Evolutionary conservation across 2,888 invertebrate species (phyloP).

Genomic region (Spatulosminthurus flaviceps): DNA sequence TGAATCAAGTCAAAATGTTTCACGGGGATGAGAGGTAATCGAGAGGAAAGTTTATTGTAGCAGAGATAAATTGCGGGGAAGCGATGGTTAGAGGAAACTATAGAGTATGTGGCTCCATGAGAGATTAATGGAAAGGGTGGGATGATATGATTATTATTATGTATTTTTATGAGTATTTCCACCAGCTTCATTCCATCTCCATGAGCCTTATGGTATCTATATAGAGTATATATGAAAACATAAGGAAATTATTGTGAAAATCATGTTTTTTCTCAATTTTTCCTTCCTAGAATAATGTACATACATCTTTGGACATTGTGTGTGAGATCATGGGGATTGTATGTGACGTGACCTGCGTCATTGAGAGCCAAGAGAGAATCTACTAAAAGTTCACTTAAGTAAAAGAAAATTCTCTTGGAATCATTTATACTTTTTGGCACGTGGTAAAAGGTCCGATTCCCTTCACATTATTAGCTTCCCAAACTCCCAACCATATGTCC

Average conservation of each 20-base stretch:
- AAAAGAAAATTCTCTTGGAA: constrained; percentile 56
- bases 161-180: neutral
- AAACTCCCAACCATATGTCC: too few relatives aligned
- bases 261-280: neutral
- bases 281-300: constrained; percentile 45
- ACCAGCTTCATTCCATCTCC: neutral
- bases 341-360: constrained; percentile 59
- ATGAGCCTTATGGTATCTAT: neutral
- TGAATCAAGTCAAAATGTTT: too few relatives aligned
- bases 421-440: constrained; percentile 61
- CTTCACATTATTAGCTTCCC: neutral
- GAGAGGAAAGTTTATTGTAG: too few relatives aligned
- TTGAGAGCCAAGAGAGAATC: constrained; percentile 61
- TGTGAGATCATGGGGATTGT: constrained; percentile 78
- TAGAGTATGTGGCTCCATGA: neutral
- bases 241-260: too few relatives aligned
- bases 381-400: constrained; percentile 57
- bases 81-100: neutral
- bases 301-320: constrained; percentile 90
- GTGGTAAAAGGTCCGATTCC: constrained; percentile 59
- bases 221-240: too few relatives aligned
- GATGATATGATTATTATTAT: constrained; percentile 1
- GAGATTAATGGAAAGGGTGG: constrained; percentile 26
- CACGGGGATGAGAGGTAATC: too few relatives aligned
- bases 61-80: too few relatives aligned